A percentile compares a stretch with the other conserved stretches of the same genome.
These are phyloP conservation scores for Cebus imitator DNA, from an alignment of 2,113 vertebrate genomes.

Conservation along the genomic window DNA sequence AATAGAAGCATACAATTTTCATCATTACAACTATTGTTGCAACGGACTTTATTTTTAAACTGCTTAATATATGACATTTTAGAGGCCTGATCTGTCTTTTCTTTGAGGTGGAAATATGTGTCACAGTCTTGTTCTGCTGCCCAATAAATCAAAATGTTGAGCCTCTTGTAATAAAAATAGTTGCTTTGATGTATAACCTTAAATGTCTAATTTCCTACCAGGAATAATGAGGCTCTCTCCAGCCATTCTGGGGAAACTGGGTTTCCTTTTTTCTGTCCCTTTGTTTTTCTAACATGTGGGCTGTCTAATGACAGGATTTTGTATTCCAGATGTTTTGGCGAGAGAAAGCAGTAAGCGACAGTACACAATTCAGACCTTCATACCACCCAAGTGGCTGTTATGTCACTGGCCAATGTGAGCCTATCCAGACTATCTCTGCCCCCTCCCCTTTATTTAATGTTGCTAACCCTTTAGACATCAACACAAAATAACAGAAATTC, in stretches of 20 bases:
- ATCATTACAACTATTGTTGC: constrained; percentile 57
- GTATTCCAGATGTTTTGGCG: constrained; percentile 86
- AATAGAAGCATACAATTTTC: constrained; percentile 7
- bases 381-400: constrained; percentile 86
- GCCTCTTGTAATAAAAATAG: constrained; percentile 82
- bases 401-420: constrained; percentile 70
- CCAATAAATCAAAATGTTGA: constrained; percentile 83
- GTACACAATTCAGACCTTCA: constrained; percentile 74
- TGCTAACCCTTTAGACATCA: constrained; percentile 80
- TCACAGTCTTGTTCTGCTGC: constrained; percentile 72
- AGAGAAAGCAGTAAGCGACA: constrained; percentile 71
- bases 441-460: constrained; percentile 37
- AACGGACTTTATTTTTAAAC: constrained; percentile 66
- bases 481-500: constrained; percentile 80
- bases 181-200: constrained; percentile 85
- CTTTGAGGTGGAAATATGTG: constrained; percentile 75
- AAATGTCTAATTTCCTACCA: constrained; percentile 82
- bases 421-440: constrained; percentile 70
- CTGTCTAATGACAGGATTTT: constrained; percentile 83
- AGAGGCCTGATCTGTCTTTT: constrained; percentile 62
- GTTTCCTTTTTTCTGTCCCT: constrained; percentile 31
- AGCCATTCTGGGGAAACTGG: background rate
- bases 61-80: constrained; percentile 65
- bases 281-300: constrained; percentile 83
- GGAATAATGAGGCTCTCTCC: constrained; percentile 77